Conservation (phyloP, 2,797 vertebrate species). For the Molossus molossus region DNA sequence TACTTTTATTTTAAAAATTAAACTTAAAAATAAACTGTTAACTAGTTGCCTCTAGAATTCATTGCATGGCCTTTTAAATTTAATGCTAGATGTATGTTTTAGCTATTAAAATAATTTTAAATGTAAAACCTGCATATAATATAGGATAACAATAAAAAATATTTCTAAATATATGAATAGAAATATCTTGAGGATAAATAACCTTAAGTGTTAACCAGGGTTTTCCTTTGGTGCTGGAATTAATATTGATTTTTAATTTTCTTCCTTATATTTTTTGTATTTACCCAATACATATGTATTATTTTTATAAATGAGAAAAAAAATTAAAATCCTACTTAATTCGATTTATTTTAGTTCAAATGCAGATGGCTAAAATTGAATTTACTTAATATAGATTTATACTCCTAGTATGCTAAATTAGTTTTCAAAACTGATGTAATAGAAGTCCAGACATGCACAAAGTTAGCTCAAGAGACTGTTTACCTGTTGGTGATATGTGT, state of each 20-base stretch:
- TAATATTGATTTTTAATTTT: constrained; percentile 42
- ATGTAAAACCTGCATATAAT: background rate
- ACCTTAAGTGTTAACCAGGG: background rate
- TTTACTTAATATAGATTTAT: background rate
- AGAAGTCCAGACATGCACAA: background rate
- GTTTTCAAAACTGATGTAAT: constrained; percentile 16
- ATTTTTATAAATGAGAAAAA: too few species aligned
- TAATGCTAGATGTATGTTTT: background rate
- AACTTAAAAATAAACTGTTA: background rate
- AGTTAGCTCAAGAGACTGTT: background rate
- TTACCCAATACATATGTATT: background rate
- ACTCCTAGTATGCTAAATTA: background rate
- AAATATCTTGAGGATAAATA: background rate
- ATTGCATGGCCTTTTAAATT: background rate
- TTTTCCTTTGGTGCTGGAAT: background rate
- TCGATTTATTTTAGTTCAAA: background rate
- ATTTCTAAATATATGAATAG: background rate
- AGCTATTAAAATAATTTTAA: constrained; percentile 34
- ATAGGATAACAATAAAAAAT: background rate
- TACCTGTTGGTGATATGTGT: background rate
- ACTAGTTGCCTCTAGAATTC: background rate
- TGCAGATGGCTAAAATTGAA: background rate
- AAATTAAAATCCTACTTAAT: background rate
- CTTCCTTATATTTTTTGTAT: background rate
- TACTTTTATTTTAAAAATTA: background rate